phyloP scores from a whole-genome alignment of 2,113 vertebrate species.

The Microcebus lehilahytsara region DNA sequence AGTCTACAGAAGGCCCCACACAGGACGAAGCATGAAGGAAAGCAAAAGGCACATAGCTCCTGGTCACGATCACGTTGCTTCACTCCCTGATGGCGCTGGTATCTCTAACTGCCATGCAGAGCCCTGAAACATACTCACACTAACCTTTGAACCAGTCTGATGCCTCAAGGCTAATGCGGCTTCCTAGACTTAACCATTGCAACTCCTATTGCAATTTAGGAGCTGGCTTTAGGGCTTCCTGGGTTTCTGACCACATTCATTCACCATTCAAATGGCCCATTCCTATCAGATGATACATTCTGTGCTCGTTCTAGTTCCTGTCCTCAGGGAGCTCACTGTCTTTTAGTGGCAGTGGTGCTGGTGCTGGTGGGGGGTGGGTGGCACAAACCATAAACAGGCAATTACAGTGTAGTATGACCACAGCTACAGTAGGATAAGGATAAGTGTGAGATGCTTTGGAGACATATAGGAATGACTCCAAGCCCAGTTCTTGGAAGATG shows the following conservation, averaged over 20 bases:
- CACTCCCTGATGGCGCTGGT: not conserved
- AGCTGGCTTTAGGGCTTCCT: not conserved
- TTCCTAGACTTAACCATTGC: not conserved
- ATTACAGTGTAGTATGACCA: not conserved
- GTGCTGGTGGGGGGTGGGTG: accelerated
- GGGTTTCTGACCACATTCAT: not conserved
- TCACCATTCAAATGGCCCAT: not conserved
- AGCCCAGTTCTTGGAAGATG: not conserved
- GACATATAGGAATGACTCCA: not conserved
- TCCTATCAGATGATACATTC: not conserved
- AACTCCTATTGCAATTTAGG: not conserved
- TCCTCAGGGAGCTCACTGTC: not conserved
- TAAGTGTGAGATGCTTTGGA: not conserved
- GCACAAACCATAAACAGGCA: not conserved
- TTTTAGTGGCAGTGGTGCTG: not conserved
- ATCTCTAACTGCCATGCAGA: not conserved
- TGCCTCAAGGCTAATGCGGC: not conserved
- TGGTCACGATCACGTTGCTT: not conserved
- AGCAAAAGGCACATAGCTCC: not conserved
- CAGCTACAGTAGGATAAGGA: not conserved
- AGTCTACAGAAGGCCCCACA: not conserved
- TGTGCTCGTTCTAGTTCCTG: not conserved
- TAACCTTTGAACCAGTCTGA: not conserved
- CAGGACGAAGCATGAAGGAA: not conserved
- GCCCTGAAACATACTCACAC: not conserved